Percentiles rank a stretch among this genome's conserved stretches.
phyloP scores from a whole-genome alignment of 2,113 vertebrate species.

The Apteryx owenii region DNA sequence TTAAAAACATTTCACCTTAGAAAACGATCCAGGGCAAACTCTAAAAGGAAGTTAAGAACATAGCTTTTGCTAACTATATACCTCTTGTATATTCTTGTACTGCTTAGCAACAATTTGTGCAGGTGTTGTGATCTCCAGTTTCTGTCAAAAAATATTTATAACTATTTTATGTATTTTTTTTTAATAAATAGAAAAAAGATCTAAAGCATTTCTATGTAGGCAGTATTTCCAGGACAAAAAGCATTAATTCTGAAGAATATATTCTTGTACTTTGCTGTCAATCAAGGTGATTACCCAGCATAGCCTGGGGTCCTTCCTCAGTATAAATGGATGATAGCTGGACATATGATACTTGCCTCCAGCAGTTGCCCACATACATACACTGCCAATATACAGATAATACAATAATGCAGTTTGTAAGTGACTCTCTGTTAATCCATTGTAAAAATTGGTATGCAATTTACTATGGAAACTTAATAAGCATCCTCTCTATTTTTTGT shows the following conservation, averaged over 20 bases:
- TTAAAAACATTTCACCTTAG: background rate
- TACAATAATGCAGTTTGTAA: background rate
- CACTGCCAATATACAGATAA: background rate
- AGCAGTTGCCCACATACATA: fast-evolving
- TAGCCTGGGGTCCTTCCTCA: background rate
- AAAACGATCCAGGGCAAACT: background rate
- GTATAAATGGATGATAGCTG: background rate
- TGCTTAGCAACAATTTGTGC: background rate
- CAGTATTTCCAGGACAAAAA: background rate
- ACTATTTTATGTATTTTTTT: background rate
- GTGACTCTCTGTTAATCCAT: background rate
- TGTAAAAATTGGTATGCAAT: background rate
- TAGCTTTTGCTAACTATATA: background rate
- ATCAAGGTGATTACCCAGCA: background rate
- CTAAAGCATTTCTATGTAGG: background rate
- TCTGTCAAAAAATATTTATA: background rate
- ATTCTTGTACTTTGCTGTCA: background rate
- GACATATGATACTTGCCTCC: background rate
- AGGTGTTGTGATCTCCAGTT: background rate
- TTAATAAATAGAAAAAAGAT: background rate
- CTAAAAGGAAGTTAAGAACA: background rate
- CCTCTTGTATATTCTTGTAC: background rate
- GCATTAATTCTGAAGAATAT: background rate
- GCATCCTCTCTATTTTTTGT: background rate
- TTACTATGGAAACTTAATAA: background rate